Conservation (phyloP, 2,797 vertebrate genomes). For the Oophaga sylvatica region DNA sequence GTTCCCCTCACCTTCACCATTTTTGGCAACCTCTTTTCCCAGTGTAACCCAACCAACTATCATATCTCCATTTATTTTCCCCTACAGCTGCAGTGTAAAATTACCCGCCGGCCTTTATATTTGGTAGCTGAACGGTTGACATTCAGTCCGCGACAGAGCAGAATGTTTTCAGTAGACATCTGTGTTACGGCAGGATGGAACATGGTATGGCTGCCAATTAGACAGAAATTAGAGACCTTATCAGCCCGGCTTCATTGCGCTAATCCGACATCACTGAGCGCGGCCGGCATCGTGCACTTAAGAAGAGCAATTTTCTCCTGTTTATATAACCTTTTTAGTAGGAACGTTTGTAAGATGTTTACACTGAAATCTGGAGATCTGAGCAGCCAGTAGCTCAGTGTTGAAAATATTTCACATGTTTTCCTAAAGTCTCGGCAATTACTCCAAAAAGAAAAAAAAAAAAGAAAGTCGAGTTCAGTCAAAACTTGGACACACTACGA, state of each 20-base stretch:
- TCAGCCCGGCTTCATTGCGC: constrained; percentile 32
- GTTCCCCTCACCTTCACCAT: background rate
- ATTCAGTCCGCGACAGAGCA: constrained; percentile 16
- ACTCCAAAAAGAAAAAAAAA: background rate
- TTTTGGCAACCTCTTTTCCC: background rate
- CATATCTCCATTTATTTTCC: constrained; percentile 22
- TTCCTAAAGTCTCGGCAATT: constrained; percentile 46
- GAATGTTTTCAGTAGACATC: constrained; percentile 36
- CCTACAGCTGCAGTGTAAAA: constrained; percentile 10
- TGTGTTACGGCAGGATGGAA: constrained; percentile 21
- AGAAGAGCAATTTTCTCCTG: constrained; percentile 28
- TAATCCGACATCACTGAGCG: constrained; percentile 43
- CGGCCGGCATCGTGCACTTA: constrained; percentile 44
- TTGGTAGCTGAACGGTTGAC: constrained; percentile 23
- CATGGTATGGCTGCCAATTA: constrained; percentile 44
- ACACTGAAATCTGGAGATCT: constrained; percentile 49
- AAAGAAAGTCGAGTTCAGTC: constrained; percentile 32
- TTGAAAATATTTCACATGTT: constrained; percentile 55
- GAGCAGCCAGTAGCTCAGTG: constrained; percentile 51
- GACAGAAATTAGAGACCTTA: constrained; percentile 50
- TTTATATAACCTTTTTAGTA: constrained; percentile 52
- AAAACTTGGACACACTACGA: constrained; percentile 31
- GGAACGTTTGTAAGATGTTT: constrained; percentile 50
- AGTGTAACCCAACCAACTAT: background rate
- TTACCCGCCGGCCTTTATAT: constrained; percentile 4